A percentile compares a stretch with the other conserved stretches of the same genome.
These are phyloP conservation scores for Lasioglossum zephyrum DNA, from an alignment of 2,888 invertebrate species.

Conservation along the genomic window DNA sequence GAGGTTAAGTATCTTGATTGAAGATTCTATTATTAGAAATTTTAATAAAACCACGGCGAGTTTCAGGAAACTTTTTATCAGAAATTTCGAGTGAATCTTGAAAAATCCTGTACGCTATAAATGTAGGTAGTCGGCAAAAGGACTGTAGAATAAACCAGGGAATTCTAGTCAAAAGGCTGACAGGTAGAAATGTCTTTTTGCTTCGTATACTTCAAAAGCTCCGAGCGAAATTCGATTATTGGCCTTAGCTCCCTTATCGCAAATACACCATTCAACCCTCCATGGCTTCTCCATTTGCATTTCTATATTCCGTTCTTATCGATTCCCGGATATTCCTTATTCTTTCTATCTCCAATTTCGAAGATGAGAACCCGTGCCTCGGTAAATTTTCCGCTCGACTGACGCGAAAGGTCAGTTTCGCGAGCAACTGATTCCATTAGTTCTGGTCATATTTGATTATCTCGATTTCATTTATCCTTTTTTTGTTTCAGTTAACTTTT, in stretches of 20 bases:
- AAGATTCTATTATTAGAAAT: background rate
- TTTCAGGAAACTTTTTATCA: background rate
- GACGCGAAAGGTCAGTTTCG: background rate
- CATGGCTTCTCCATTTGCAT: conserved; percentile 25
- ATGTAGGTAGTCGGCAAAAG: background rate
- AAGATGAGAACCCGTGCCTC: conserved; percentile 35
- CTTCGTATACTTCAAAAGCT: conserved; percentile 9
- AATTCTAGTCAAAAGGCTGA: background rate
- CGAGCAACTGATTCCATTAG: background rate
- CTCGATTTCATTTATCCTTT: background rate
- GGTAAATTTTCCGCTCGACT: conserved; percentile 23
- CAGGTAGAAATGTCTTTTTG: conserved; percentile 2
- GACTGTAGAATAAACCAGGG: background rate
- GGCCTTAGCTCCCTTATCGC: conserved; percentile 20
- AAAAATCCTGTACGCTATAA: background rate
- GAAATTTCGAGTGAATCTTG: background rate
- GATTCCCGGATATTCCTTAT: conserved; percentile 16
- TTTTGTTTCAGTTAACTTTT: background rate
- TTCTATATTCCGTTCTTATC: conserved; percentile 33
- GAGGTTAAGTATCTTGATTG: background rate
- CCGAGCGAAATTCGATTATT: conserved; percentile 39
- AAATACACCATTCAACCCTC: conserved; percentile 25
- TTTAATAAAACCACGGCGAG: background rate
- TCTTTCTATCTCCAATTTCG: conserved; percentile 41
- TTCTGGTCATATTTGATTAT: background rate